Base-by-base conservation (phyloP, 2,113 vertebrate genomes). In the Lepidothrix coronata region DNA sequence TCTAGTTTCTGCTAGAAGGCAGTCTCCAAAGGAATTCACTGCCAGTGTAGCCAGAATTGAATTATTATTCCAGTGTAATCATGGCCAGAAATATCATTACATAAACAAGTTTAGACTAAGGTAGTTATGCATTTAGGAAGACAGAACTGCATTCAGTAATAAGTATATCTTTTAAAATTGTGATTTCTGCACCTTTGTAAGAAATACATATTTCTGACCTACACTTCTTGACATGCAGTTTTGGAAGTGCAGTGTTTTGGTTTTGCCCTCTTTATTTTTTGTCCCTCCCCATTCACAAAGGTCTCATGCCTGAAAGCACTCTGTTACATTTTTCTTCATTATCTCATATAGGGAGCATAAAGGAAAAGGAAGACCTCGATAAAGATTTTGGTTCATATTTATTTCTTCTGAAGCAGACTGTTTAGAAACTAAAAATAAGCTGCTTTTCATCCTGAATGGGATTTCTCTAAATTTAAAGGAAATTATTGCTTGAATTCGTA, bases 201-300 rank as follows among this genome's bases (percentile, higher is more conserved):
- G 28, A 87, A 87, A 70, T 39, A 11, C 1, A 61, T 25, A 39
- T 70, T 44, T 74, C 27, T 66, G 35, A n/a, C 28, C 19, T 33
- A 54, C 1, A 1, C 0, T 63, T 6, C 3, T 79, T 3, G 0
- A 75, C 7, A 3, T 24, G 8, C 15, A 73, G 5, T 51, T 86
- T 68, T 0, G 2, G 52, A 86, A 65, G 10, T 31, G 10, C 20
- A 61, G 8, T 19, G 3, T 7, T 66, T 76, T 49, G 30, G 1
- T 43, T 91, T 72, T 79, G 2, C 37, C 11, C 4, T 80, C 20
- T 11, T 67, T 12, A 19, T 54, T 49, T 59, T 76, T 16, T 9
- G 14, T 61, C 5, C 2, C 14, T 35, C 4, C 8, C 12, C 6
- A 12, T n/a, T 79, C 33, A 41, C 20, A 41, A 66, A 78, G 3